A percentile compares a stretch with the other conserved stretches of the same genome.
These are phyloP conservation scores for Chrysotoxum bicinctum DNA, from an alignment of 2,888 invertebrate genomes.

Conservation along the genomic window DNA sequence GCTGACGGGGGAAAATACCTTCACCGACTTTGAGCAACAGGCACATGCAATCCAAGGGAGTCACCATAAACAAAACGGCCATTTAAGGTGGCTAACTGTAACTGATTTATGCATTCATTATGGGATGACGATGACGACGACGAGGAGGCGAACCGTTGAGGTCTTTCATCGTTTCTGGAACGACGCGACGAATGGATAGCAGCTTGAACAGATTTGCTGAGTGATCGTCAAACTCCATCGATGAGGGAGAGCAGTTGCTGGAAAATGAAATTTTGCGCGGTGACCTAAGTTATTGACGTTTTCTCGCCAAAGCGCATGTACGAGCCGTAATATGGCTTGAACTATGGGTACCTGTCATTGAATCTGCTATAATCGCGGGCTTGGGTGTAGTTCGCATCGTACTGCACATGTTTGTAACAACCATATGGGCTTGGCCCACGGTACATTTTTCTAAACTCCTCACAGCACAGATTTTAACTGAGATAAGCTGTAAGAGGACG, in stretches of 20 bases:
- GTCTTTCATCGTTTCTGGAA: slow-evolving; percentile 45
- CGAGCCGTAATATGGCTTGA: slow-evolving; percentile 31
- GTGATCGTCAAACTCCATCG: slow-evolving; percentile 42
- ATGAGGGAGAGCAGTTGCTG: slow-evolving; percentile 30
- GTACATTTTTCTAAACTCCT: slow-evolving; percentile 17
- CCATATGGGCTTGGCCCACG: slow-evolving; percentile 65
- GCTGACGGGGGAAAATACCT: slow-evolving; percentile 41
- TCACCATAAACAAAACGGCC: slow-evolving; percentile 44
- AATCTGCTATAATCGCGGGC: slow-evolving; percentile 51
- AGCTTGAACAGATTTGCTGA: slow-evolving; percentile 33
- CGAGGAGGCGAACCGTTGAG: background rate
- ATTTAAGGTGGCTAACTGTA: slow-evolving; percentile 62
- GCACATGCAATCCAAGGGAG: slow-evolving; percentile 30
- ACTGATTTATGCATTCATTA: slow-evolving; percentile 67
- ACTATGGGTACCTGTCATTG: slow-evolving; percentile 63
- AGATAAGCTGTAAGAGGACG: slow-evolving; percentile 44
- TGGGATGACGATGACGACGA: slow-evolving; percentile 26
- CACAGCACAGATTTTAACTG: slow-evolving; percentile 38
- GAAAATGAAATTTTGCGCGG: slow-evolving; percentile 31
- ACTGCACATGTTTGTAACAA: slow-evolving; percentile 54
- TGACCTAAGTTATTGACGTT: slow-evolving; percentile 56
- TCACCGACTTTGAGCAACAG: slow-evolving; percentile 20
- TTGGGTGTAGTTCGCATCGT: slow-evolving; percentile 64
- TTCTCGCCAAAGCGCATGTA: slow-evolving; percentile 36
- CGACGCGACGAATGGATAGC: slow-evolving; percentile 4